Conservation (phyloP, 1,140 invertebrate species). For the Scaptomyza montana region DNA sequence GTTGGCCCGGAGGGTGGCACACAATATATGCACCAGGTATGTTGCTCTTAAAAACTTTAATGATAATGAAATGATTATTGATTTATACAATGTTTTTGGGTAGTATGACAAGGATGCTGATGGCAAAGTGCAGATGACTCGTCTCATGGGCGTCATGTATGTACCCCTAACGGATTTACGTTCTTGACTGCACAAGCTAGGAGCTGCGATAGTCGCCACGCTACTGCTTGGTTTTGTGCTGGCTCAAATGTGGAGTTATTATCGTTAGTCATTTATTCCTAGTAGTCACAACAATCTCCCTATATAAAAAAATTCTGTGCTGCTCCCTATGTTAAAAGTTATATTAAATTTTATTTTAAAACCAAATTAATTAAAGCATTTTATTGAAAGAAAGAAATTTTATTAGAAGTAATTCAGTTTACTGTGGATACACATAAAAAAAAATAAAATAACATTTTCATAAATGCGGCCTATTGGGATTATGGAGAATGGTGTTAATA, state of each 20-base stretch:
- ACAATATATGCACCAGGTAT: conserved; percentile 91
- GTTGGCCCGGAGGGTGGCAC: conserved; percentile 92
- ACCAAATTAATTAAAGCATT: not conserved
- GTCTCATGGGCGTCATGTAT: conserved; percentile 97
- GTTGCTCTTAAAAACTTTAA: not conserved
- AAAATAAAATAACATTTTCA: no score
- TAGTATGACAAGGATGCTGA: conserved; percentile 94
- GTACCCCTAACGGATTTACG: conserved; percentile 95
- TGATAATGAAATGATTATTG: not conserved
- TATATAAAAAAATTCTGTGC: conserved; percentile 32
- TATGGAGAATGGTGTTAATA: no score
- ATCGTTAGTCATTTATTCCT: conserved; percentile 24
- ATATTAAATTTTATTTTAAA: conserved; percentile 1
- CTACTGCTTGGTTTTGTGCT: conserved; percentile 46
- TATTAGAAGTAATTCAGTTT: no score
- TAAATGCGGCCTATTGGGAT: no score
- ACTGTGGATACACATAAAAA: no score
- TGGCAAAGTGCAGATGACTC: conserved; percentile 90
- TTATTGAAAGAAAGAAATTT: not conserved
- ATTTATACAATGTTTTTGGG: not conserved
- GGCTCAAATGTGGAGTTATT: conserved; percentile 45
- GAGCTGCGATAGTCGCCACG: conserved; percentile 31
- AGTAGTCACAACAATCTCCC: not conserved
- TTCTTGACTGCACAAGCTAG: conserved; percentile 61
- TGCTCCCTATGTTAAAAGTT: conserved; percentile 29